phyloP scores from a whole-genome alignment of 2,888 invertebrate species.

The Mesopsocus fuscifrons region DNA sequence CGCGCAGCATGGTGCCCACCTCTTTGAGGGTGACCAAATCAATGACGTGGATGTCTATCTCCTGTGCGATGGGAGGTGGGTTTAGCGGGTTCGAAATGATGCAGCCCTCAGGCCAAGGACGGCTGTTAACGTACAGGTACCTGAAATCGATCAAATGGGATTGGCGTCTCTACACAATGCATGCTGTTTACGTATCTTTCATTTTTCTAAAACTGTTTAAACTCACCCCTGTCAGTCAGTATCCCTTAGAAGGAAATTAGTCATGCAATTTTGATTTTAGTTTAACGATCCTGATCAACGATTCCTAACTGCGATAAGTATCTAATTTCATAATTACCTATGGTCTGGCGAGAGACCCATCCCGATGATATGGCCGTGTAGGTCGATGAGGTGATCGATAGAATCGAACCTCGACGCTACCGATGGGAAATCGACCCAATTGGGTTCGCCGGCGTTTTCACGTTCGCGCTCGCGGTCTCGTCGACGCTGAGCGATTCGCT shows the following conservation, averaged over 20 bases:
- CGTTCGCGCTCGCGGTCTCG: slow-evolving; percentile 31
- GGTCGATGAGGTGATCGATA: slow-evolving; percentile 61
- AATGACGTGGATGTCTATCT: slow-evolving; percentile 73
- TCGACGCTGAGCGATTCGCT: slow-evolving; percentile 39
- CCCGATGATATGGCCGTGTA: slow-evolving; percentile 73
- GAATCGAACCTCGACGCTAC: slow-evolving; percentile 50
- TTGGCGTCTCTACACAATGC: too few species aligned
- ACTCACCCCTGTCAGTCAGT: too few species aligned
- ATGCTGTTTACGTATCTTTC: too few species aligned
- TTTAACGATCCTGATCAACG: too few species aligned
- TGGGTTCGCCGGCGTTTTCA: slow-evolving; percentile 29
- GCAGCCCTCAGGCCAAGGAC: slow-evolving; percentile 64
- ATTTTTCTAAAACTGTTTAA: too few species aligned
- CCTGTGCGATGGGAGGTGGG: slow-evolving; percentile 69
- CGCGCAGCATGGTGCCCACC: slow-evolving; percentile 56
- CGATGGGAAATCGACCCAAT: slow-evolving; percentile 46
- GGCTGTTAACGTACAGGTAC: slow-evolving; percentile 63
- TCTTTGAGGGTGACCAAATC: slow-evolving; percentile 54
- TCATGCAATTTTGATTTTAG: too few species aligned
- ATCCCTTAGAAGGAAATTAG: too few species aligned
- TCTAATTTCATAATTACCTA: slow-evolving; percentile 29
- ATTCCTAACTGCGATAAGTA: too few species aligned
- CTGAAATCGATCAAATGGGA: slow-evolving; percentile 24
- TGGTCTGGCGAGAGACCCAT: slow-evolving; percentile 74
- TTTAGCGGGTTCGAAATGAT: slow-evolving; percentile 52